phyloP scores from a whole-genome alignment of 2,797 vertebrate genomes.

The Carcharodon carcharias region DNA sequence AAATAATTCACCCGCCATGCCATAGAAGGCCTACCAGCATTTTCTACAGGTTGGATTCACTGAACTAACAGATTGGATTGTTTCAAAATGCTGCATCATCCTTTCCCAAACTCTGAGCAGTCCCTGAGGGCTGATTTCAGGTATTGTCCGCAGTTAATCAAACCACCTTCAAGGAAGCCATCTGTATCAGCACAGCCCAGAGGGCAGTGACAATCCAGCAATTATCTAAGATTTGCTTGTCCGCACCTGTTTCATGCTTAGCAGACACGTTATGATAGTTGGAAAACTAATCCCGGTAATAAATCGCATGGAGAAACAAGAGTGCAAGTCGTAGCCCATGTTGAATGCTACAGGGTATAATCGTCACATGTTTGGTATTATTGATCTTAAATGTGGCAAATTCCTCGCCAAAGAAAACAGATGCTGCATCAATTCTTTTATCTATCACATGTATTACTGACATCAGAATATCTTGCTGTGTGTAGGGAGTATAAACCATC shows the following conservation, averaged over 20 bases:
- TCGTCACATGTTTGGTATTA: neutral
- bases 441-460: neutral
- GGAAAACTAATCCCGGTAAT: neutral
- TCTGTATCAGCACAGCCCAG: neutral
- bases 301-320: neutral
- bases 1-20: neutral
- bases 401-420: neutral
- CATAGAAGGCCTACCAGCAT: neutral
- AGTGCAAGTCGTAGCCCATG: neutral
- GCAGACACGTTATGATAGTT: neutral
- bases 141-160: constrained; percentile 3
- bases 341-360: neutral
- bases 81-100: neutral
- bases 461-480: neutral
- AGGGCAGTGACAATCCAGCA: neutral
- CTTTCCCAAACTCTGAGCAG: neutral
- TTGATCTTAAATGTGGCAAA: neutral
- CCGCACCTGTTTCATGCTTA: neutral
- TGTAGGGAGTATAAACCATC: neutral
- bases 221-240: neutral
- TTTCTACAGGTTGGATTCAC: neutral
- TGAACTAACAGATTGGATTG: neutral
- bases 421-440: neutral
- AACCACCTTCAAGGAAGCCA: neutral
- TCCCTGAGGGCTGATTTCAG: neutral